Conservation (phyloP, 2,113 vertebrate species). For the Triplophysa tibetana region DNA sequence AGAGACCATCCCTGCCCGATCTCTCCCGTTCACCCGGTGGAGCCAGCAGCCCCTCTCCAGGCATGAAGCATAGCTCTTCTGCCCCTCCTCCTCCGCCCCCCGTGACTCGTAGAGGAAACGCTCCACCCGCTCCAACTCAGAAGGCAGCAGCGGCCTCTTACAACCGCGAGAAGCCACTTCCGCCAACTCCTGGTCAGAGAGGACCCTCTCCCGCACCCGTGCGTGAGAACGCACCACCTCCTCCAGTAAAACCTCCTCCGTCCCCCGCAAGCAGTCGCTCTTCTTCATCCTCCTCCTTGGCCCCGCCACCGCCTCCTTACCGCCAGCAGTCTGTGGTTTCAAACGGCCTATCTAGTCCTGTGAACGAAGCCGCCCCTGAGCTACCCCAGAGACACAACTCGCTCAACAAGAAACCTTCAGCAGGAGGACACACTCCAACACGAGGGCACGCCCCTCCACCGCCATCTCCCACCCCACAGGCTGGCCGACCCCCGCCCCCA, state of each 20-base stretch:
- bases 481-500: conserved; percentile 60
- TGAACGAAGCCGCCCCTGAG: conserved; percentile 79
- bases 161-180: conserved; percentile 77
- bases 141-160: conserved; percentile 72
- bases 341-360: conserved; percentile 79
- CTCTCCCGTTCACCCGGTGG: conserved; percentile 74
- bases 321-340: conserved; percentile 78
- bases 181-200: conserved; percentile 70
- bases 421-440: conserved; percentile 79
- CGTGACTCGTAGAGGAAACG: conserved; percentile 75
- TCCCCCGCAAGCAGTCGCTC: conserved; percentile 79
- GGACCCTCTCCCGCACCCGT: conserved; percentile 69
- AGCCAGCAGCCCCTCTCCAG: conserved; percentile 67
- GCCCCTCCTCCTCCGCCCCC: conserved; percentile 80
- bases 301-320: conserved; percentile 81
- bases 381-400: conserved; percentile 93
- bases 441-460: conserved; percentile 73
- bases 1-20: conserved; percentile 86
- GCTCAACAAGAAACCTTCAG: conserved; percentile 84
- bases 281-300: conserved; percentile 67
- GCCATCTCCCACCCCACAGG: conserved; percentile 65
- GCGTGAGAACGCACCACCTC: conserved; percentile 67
- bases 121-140: conserved; percentile 71
- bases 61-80: conserved; percentile 88
- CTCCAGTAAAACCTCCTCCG: conserved; percentile 81